A percentile compares a stretch with the other conserved stretches of the same genome.
Evolutionary conservation across 1,140 invertebrate genomes (phyloP).

Genomic region (Drosophila nebulosa): DNA sequence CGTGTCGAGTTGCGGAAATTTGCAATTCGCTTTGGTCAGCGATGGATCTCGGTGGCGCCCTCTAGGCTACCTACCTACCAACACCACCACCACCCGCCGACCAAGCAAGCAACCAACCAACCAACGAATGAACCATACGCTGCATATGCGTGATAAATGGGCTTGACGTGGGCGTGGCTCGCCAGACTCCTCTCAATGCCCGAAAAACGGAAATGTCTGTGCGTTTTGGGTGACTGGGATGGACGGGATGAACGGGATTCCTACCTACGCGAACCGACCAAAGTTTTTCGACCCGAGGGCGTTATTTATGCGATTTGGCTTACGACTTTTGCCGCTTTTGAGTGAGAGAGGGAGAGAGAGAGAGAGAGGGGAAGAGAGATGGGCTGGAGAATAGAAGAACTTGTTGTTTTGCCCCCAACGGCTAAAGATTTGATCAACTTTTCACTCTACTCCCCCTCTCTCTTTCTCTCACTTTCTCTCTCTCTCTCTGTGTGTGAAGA

Average conservation of each 20-base stretch:
- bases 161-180: constrained; percentile 30
- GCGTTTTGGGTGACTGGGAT: constrained; percentile 27
- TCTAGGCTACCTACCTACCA: constrained; percentile 2
- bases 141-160: constrained; percentile 58
- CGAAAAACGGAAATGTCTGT: constrained; percentile 41
- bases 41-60: constrained; percentile 9
- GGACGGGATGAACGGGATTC: too few relatives aligned
- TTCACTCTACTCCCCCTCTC: background rate
- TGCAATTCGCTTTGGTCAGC: constrained; percentile 37
- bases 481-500: constrained; percentile 5
- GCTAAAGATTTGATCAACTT: constrained; percentile 56
- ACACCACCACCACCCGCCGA: background rate
- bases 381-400: background rate
- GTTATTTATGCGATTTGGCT: constrained; percentile 52
- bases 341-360: background rate
- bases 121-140: too few relatives aligned
- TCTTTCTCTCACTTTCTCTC: background rate
- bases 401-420: constrained; percentile 12
- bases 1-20: constrained; percentile 46
- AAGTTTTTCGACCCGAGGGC: constrained; percentile 19
- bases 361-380: background rate
- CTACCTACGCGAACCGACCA: constrained; percentile 7
- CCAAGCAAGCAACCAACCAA: too few relatives aligned
- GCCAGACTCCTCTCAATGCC: background rate
- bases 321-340: constrained; percentile 35